Percentiles rank a stretch among this genome's conserved stretches.
These are phyloP conservation scores for Anadara kagoshimensis DNA, from an alignment of 1,140 invertebrate species.

Conservation along the genomic window DNA sequence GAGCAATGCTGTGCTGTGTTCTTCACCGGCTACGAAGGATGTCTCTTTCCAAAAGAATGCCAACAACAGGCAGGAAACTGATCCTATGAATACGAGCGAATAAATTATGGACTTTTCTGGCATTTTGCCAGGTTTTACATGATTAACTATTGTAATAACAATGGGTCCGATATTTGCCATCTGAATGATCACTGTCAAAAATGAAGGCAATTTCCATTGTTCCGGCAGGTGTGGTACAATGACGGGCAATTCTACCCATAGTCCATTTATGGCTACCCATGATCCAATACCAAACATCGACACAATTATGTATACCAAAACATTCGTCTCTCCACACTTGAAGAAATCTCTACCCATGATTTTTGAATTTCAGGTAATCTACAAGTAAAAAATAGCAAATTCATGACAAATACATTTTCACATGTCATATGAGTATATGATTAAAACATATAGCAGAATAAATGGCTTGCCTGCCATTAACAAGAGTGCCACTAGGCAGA, in stretches of 20 bases:
- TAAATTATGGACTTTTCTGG: slow-evolving; percentile 80
- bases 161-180: slow-evolving; percentile 90
- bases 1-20: slow-evolving; percentile 84
- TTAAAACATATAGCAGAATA: no score
- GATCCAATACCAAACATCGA: slow-evolving; percentile 88
- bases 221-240: slow-evolving; percentile 88
- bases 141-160: slow-evolving; percentile 77
- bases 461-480: no score
- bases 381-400: no score
- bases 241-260: slow-evolving; percentile 92
- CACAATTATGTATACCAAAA: slow-evolving; percentile 72
- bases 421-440: no score
- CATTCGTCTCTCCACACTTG: slow-evolving; percentile 45
- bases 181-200: slow-evolving; percentile 87
- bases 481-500: no score
- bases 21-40: slow-evolving; percentile 75
- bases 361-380: no score
- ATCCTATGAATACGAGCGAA: slow-evolving; percentile 80
- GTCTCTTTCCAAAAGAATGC: slow-evolving; percentile 84
- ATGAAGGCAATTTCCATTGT: slow-evolving; percentile 90
- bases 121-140: slow-evolving; percentile 74
- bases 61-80: slow-evolving; percentile 81
- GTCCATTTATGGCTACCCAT: slow-evolving; percentile 92
- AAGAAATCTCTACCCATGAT: slow-evolving; percentile 16
- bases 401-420: no score